Conservation (phyloP, 2,113 vertebrate genomes). For the Cacatua alba region DNA sequence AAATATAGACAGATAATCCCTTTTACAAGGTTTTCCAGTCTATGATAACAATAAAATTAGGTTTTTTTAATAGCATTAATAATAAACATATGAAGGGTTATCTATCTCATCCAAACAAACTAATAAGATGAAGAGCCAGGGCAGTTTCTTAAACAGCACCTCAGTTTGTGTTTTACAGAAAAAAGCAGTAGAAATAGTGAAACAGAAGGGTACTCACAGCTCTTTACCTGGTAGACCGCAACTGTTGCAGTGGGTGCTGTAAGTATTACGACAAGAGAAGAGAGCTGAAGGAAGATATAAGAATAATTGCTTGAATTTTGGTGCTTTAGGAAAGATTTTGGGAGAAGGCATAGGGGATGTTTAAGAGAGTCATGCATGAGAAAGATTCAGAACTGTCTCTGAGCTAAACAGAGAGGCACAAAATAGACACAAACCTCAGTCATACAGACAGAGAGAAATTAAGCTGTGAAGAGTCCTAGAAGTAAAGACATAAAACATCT, state of each 20-base stretch:
- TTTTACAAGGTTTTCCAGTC: not conserved
- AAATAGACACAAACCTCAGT: not conserved
- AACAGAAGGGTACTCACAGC: not conserved
- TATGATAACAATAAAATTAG: not conserved
- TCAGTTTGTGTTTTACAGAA: not conserved
- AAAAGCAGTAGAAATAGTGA: not conserved
- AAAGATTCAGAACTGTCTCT: not conserved
- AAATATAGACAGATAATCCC: not conserved
- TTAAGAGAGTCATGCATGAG: not conserved
- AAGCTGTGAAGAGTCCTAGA: not conserved
- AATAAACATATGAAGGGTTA: not conserved
- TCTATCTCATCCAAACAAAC: not conserved
- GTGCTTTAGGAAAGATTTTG: not conserved
- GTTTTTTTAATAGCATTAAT: not conserved
- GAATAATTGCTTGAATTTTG: not conserved
- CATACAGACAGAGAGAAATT: not conserved
- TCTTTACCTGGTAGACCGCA: not conserved
- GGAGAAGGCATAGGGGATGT: not conserved
- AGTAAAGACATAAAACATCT: not conserved
- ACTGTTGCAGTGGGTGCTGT: not conserved
- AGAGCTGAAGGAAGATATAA: not conserved
- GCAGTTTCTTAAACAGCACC: not conserved
- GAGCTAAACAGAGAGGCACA: not conserved
- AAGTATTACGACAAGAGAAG: not conserved
- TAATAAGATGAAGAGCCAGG: not conserved